Evolutionary conservation across 92 coral and sea anemone genomes (phyloP).

Genomic region (Porites evermanni): DNA sequence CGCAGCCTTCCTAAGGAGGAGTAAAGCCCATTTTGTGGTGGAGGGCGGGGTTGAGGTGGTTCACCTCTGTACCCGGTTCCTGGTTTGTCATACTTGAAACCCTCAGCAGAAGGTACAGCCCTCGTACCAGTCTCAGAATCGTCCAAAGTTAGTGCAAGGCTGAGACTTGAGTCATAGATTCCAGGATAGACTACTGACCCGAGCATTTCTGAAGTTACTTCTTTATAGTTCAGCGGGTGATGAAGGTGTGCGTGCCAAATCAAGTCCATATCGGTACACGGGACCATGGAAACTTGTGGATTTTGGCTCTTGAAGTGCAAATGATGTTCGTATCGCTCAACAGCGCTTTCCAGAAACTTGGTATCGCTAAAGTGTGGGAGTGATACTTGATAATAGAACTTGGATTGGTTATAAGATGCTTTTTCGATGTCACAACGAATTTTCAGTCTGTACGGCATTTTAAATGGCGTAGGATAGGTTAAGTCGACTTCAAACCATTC

Average conservation of each 20-base stretch:
- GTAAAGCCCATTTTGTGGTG: slow-evolving; percentile 40
- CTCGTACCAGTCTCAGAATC: slow-evolving; percentile 55
- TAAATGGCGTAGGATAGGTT: neutral
- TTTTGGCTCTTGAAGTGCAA: slow-evolving; percentile 64
- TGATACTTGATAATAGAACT: slow-evolving; percentile 75
- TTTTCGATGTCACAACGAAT: slow-evolving; percentile 45
- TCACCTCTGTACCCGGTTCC: slow-evolving; percentile 69
- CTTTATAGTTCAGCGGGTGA: slow-evolving; percentile 67
- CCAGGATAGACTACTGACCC: slow-evolving; percentile 60
- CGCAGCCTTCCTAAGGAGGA: slow-evolving; percentile 38
- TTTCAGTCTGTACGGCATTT: slow-evolving; percentile 27
- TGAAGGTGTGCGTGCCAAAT: slow-evolving; percentile 85
- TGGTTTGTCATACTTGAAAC: slow-evolving; percentile 46
- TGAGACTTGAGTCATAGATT: slow-evolving; percentile 60
- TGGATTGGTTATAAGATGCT: slow-evolving; percentile 54
- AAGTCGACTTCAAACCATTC: slow-evolving; percentile 68
- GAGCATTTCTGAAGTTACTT: slow-evolving; percentile 60
- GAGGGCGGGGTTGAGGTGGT: slow-evolving; percentile 49
- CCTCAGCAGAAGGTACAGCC: slow-evolving; percentile 38
- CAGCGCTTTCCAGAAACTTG: slow-evolving; percentile 62
- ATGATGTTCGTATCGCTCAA: slow-evolving; percentile 77
- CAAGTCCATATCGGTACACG: slow-evolving; percentile 82
- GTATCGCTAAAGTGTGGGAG: slow-evolving; percentile 76
- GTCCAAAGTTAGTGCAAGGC: slow-evolving; percentile 55
- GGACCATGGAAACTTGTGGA: slow-evolving; percentile 66